Evolutionary conservation across 2,888 invertebrate genomes (phyloP), one percentile per base, ranked within the genome.

Genomic region (Tipula helvola): DNA sequence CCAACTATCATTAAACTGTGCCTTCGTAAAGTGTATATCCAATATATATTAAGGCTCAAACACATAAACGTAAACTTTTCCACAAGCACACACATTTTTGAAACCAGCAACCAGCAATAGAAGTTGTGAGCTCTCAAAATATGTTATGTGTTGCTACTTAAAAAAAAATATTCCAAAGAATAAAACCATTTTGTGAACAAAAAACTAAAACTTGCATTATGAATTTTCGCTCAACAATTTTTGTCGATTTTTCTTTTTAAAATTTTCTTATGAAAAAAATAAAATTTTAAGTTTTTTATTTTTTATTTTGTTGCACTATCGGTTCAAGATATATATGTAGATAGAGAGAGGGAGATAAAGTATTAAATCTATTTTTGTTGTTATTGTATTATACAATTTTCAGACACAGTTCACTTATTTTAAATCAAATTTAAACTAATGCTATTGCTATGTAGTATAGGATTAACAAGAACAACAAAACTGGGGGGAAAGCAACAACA

Each of bases 341-440:
- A 47, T 3, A 47, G n/a, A 52, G 8, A 52, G n/a, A 28, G 28
- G 28, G 28, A 28, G 28, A 28, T 28, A 28, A 28, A 1, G 28
- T 28, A n/a, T 52, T n/a, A 7, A 52, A 52, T 28, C 28, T 71
- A n/a, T 71, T 71, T 28, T 71, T 28, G 52, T 16, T 57, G 52
- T 57, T 39, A 5, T 5, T 5, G 3, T 71, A 3, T 28, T 71
- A 10, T 13, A 28, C 28, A 28, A 28, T 18, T 71, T 71, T 28
- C 71, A 18, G 71, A 71, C 10, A 71, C 71, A 71, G 71, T 71
- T 71, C 71, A 71, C 71, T 28, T 71, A 71, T 71, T 71, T 71
- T 71, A 71, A 71, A 71, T 71, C 71, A 71, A 71, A 71, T 71
- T 71, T 71, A 71, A 71, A 71, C 71, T 71, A 71, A 71, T 71